These are phyloP conservation scores for Sebastes itinus DNA, from an alignment of 2,797 vertebrate genomes.

Conservation along the genomic window DNA sequence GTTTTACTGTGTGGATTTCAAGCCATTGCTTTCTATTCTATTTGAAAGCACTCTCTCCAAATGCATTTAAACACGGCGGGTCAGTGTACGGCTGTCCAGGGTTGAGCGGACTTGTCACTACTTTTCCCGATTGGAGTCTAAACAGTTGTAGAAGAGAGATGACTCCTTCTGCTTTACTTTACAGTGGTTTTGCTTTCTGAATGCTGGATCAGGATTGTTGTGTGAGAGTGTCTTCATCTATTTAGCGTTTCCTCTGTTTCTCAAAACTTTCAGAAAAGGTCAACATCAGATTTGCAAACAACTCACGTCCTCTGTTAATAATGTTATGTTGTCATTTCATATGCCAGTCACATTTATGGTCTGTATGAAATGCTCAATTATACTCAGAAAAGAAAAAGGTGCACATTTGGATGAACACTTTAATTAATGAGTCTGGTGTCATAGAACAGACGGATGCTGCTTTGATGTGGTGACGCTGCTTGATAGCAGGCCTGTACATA, in stretches of 20 bases:
- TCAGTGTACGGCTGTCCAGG: not conserved
- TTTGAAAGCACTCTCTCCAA: conserved; percentile 3
- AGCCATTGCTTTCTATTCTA: conserved; percentile 1
- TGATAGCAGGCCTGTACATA: not conserved
- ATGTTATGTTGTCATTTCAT: not conserved
- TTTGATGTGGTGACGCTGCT: not conserved
- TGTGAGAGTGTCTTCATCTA: not conserved
- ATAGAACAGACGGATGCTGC: not conserved
- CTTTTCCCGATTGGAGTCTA: not conserved
- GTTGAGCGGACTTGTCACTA: not conserved
- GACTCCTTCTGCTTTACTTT: not conserved
- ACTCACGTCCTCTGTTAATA: not conserved
- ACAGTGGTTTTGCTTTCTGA: not conserved
- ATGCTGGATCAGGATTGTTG: no score
- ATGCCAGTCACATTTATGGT: not conserved
- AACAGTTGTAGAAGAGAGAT: not conserved
- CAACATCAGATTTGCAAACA: not conserved
- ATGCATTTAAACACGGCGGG: conserved; percentile 26
- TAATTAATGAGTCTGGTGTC: not conserved
- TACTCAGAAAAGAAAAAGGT: not conserved
- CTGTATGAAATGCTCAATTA: not conserved
- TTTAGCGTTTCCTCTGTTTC: not conserved
- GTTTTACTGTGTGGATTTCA: conserved; percentile 54
- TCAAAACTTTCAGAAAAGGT: not conserved
- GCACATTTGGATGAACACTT: not conserved